phyloP scores from a whole-genome alignment of 2,113 vertebrate genomes.

The Microcebus griseorufus region DNA sequence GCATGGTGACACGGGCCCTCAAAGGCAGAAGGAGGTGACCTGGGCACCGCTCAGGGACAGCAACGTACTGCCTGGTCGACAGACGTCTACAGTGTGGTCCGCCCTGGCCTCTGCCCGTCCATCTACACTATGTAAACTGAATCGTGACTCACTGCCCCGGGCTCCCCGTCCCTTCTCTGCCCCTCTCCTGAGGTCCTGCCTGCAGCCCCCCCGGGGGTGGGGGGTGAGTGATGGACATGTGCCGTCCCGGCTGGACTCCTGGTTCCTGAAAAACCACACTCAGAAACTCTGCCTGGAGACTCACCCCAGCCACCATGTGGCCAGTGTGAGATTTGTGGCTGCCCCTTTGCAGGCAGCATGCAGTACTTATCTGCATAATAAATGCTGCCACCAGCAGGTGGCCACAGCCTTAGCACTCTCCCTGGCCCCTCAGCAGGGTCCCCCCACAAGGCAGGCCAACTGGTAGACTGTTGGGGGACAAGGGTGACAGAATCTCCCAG shows the following conservation, averaged over 20 bases:
- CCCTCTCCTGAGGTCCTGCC: neutral
- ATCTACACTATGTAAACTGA: neutral
- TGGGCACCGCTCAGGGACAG: neutral
- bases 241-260: neutral
- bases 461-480: neutral
- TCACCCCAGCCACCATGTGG: neutral
- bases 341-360: slow-evolving; percentile 56
- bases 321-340: slow-evolving; percentile 73
- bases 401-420: slow-evolving; percentile 20
- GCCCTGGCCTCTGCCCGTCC: neutral
- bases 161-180: neutral
- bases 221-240: too few relatives aligned
- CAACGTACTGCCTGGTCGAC: neutral
- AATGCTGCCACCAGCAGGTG: slow-evolving; percentile 69
- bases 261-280: neutral
- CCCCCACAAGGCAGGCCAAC: neutral
- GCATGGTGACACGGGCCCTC: rapidly evolving
- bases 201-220: neutral
- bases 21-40: neutral
- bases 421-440: neutral
- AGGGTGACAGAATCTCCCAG: neutral
- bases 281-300: neutral
- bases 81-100: too few relatives aligned
- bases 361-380: slow-evolving; percentile 79
- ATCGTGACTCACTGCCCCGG: neutral